A percentile compares a stretch with the other conserved stretches of the same genome.
Evolutionary conservation across 1,140 invertebrate genomes (phyloP).

Genomic region (Agrypnia vestita): DNA sequence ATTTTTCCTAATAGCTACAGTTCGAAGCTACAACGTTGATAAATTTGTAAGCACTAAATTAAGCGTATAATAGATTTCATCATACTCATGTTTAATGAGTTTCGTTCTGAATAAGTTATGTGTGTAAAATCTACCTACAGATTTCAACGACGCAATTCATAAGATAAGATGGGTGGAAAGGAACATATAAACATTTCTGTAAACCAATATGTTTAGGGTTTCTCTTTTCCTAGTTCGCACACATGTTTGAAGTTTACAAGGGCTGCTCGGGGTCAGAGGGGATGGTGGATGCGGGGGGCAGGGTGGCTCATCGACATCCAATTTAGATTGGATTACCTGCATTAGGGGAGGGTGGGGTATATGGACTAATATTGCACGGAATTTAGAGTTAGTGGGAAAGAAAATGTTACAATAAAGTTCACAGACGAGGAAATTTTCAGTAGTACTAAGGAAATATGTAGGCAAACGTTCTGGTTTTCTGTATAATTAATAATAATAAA

Average conservation of each 20-base stretch:
- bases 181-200: constrained; percentile 28
- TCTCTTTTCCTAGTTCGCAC: neutral
- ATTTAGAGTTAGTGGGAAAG: too few species aligned
- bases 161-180: constrained; percentile 4
- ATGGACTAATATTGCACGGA: too few species aligned
- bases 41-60: constrained; percentile 22
- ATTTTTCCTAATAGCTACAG: too few species aligned
- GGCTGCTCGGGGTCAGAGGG: constrained; percentile 12
- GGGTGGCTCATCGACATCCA: constrained; percentile 31
- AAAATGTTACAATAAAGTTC: neutral
- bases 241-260: constrained; percentile 4
- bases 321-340: constrained; percentile 48
- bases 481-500: too few species aligned
- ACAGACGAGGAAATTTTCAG: neutral
- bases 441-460: too few species aligned
- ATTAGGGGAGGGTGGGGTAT: constrained; percentile 9
- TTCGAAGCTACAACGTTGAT: neutral
- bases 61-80: constrained; percentile 13
- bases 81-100: constrained; percentile 14
- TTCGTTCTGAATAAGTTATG: constrained; percentile 14
- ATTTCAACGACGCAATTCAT: constrained; percentile 12
- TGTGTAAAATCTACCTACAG: neutral
- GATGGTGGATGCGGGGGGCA: neutral
- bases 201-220: constrained; percentile 17
- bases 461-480: too few species aligned